Evolutionary conservation across 2,888 invertebrate species (phyloP), one percentile per base, ranked within the genome.

Genomic region (Julus scandinavius): DNA sequence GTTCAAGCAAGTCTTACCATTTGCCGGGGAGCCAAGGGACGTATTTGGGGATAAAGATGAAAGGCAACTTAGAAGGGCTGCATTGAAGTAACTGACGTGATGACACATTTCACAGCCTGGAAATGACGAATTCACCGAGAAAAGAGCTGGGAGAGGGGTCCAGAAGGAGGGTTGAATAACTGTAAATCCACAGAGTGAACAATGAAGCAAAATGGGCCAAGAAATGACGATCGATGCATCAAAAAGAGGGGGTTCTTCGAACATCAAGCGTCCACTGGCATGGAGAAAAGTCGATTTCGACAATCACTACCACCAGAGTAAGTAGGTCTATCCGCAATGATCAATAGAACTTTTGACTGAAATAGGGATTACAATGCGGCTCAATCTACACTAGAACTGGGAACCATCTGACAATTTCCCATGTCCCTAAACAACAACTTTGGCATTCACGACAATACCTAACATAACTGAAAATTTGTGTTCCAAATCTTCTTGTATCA

Each of bases 61-160:
- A 80, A 80, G 80, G 80, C 80, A 80, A 80, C 80, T 80, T 80
- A 80, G 80, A 80, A 29, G 80, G 80, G 80, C 80, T 38, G 80
- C 80, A 80, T 80, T 85, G 45, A 85, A 85, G 85, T 50, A 85
- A 85, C 85, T 85, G 85, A 85, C 50, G 85, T 85, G 85, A 85
- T 85, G 85, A 85, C 85, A 85, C 85, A 85, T 85, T 85, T 85
- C 49, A 85, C 85, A 49, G 85, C 85, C 85, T 85, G 85, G 50
- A 85, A 85, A 85, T 85, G 85, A 85, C 85, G 85, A 85, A 85
- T 50, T 49, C 85, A 45, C 85, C 45, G 85, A 85, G 85, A 45
- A 85, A 85, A 40, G 50, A 85, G 45, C 45, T 49, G 50, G 45
- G 41, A 85, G 50, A 85, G 85, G 50, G 85, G 85, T 85, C 49